Evolutionary conservation across 2,888 invertebrate species (phyloP), one percentile per base, ranked within the genome.

Genomic region (Trachelus troglodyta): DNA sequence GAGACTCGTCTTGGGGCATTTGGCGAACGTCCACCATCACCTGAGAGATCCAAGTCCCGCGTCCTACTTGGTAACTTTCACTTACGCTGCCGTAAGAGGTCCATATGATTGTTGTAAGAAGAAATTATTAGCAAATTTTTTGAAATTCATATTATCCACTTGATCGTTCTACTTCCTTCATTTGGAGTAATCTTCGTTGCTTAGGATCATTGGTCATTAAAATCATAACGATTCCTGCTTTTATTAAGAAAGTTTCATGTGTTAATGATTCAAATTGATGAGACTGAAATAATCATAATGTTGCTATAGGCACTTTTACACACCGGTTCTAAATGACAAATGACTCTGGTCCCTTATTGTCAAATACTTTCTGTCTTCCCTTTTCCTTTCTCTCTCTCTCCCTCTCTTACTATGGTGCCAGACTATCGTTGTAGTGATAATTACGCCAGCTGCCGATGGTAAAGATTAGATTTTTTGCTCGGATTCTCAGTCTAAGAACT

Each of bases 61-160:
- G 91, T 89, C 90, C 91, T 90, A 91, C 91, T 91, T 91, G 89
- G 85, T 84, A 90, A 91, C 91, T 91, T 91, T 91, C 91, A 91
- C 91, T 91, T 90, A 85, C 82, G 87, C 87, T 89, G 88, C 86
- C 90, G 89, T 90, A 90, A 90, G 90, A 90, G 87, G 85, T 85
- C 87, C 88, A 87, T 87, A 90, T 86, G 87, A 82, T 76, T 71
- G 12, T 68, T 74, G 34, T 30, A 34, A 40, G 71, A 30, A 15
- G 40, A 56, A 56, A 56, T 56, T 23, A 56, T 56, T 56, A 56
- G 15, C 56, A 23, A 56, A 56, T 56, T 23, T 23, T 56, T 56
- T 56, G 0, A 56, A 56, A 56, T 56, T 56, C 56, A 56, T 23
- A 23, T 56, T 56, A 56, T 23, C 56, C 15, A 56, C 56, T 56